A percentile compares a stretch with the other conserved stretches of the same genome.
Evolutionary conservation across 1,140 invertebrate genomes (phyloP).

Genomic region (Proctacanthus coquilletti): DNA sequence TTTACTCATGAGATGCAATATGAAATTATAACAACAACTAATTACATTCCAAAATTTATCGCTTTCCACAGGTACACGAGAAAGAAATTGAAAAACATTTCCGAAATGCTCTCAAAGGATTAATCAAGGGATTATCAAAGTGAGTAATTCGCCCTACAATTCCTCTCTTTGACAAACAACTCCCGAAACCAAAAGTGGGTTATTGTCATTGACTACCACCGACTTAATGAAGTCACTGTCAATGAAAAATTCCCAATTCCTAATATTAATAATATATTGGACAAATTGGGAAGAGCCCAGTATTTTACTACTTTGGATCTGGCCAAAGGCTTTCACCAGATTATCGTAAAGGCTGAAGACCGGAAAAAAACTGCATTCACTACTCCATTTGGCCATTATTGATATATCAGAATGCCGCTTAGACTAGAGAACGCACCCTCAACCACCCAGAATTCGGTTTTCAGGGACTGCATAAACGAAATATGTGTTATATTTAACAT

Average conservation of each 20-base stretch:
- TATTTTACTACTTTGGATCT: slow-evolving; percentile 32
- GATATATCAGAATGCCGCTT: slow-evolving; percentile 29
- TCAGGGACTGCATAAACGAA: slow-evolving; percentile 15
- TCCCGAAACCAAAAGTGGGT: slow-evolving; percentile 13
- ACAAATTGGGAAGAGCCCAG: slow-evolving; percentile 25
- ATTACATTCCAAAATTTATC: slow-evolving; percentile 15
- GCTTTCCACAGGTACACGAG: slow-evolving; percentile 19
- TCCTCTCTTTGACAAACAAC: slow-evolving; percentile 9
- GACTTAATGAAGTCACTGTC: slow-evolving; percentile 15
- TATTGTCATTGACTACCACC: slow-evolving; percentile 25
- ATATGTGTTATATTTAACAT: slow-evolving; percentile 10
- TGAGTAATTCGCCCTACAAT: slow-evolving; percentile 12
- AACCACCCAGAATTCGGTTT: slow-evolving; percentile 29
- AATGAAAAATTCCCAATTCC: slow-evolving; percentile 35
- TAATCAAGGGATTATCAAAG: slow-evolving; percentile 12
- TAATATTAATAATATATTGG: slow-evolving; percentile 30
- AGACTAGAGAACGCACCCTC: slow-evolving; percentile 26
- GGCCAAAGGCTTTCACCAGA: slow-evolving; percentile 33
- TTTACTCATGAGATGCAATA: slow-evolving; percentile 15
- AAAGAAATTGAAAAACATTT: slow-evolving; percentile 15
- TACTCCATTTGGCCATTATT: slow-evolving; percentile 18
- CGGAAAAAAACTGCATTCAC: slow-evolving; percentile 33
- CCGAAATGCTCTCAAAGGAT: slow-evolving; percentile 19
- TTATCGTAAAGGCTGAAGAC: slow-evolving; percentile 22
- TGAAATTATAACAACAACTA: slow-evolving; percentile 12